Evolutionary conservation across 2,888 invertebrate species (phyloP), one percentile per base, ranked within the genome.

Genomic region (Parnassius glacialis): DNA sequence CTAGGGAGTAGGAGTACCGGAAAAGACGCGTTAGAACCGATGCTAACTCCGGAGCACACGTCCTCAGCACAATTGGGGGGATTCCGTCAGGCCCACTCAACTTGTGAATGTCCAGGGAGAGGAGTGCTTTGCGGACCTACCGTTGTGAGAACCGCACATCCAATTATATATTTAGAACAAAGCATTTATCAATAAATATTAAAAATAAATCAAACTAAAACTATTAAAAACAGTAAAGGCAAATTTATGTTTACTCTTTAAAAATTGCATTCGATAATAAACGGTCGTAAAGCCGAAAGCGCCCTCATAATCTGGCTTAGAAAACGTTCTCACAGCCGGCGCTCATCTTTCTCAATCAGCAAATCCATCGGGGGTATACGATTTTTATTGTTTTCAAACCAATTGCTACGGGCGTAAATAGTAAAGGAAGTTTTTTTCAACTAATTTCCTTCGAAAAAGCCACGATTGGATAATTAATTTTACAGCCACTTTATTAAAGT

Each of bases 311-410:
- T 83, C 83, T 78, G 80, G 72, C 73, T 74, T 74, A 70, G 71
- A 76, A 43, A 73, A 69, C 68, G 80, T 87, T 90, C 90, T 84
- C 90, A 90, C 89, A 84, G 77, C 67, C 70, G 76, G 71, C 71
- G 76, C 76, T 81, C 87, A 91, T 91, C 84, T 87, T 89, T 90
- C 86, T 88, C 90, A 90, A 91, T 91, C 87, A 90, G 83, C 90
- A 70, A 76, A 59, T 63, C 79, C 81, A 80, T 81, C 79, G 78
- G 79, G 72, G 74, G 78, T 70, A 64, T 67, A 87, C 82, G 87
- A 87, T 89, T 90, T 90, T 90, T 90, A 90, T 90, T 90, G 89
- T 90, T 90, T 90, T 84, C 81, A 72, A 78, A 78, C 80, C 81
- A 83, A 85, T 82, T 76, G 81, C 74, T 84, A 83, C 76, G 80